Evolutionary conservation across 2,113 vertebrate species (phyloP), one percentile per base, ranked within the genome.

Genomic region (Muntiacus muntjak): DNA sequence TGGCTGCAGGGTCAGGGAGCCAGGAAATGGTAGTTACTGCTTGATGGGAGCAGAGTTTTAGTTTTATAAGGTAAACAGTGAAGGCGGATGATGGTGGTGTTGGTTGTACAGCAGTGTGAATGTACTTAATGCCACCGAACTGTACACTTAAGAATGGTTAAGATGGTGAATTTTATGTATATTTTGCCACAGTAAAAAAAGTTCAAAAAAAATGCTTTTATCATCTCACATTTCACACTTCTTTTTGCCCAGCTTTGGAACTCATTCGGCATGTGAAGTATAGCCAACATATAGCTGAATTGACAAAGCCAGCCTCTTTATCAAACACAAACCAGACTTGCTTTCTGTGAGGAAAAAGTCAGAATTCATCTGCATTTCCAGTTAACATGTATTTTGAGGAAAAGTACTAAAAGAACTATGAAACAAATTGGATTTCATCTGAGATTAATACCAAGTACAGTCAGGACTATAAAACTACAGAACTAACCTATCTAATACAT

Each of bases 401-500:
- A 83, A 92, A 47, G 19, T 8, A 57, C 30, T 57, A 28, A 85
- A 84, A 40, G n/a, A n/a, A 17, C 40, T 54, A 89, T 55, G 79
- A 58, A 89, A 8, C 19, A 58, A 8, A 7, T 15, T 9, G 13
- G 85, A 60, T 17, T 52, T n/a, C 26, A 5, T 89, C 43, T 78
- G 36, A 33, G 57, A 45, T 67, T 23, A 54, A 82, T 79, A 52
- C 28, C 55, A 71, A 60, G 40, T 52, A 28, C 55, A 47, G 4
- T 19, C 33, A 50, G 1, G 33, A 16, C 21, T 15, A 7, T 30
- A 26, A 40, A 33, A 2, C 6, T 17, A 12, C n/a, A 8, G 54
- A 74, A 21, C 1, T 2, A 4, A 52, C 12, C 5, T 7, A 4
- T 21, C 62, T 33, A 12, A 6, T 4, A 12, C 17, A 0, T 13